Base-by-base conservation (phyloP, 2,888 invertebrate genomes). In the Nasonovia ribisnigri region DNA sequence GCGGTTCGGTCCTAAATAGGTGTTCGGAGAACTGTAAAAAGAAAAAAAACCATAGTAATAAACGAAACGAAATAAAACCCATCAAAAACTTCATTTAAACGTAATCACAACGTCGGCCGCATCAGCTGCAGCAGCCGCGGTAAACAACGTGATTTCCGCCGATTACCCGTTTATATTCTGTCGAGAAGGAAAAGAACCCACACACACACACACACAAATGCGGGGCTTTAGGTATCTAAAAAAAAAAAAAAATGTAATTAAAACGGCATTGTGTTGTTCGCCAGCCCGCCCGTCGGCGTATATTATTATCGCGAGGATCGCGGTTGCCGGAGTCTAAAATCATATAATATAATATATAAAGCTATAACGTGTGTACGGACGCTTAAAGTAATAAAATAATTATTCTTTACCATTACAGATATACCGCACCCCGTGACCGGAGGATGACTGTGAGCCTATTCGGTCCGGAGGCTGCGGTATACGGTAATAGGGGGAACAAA, bases 61-160 rank as follows among this genome's bases (percentile, higher is more conserved):
- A 88, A 54, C 42, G n/a, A 26, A 24, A 88, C 87, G 88, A 54
- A 88, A 88, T 51, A 88, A 88, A 88, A 88, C 54, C 51, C 51
- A 51, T 88, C n/a, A 90, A 90, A 90, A 90, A 77, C 46, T 48
- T 36, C 48, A 11, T 67, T 67, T 67, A 36, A 90, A 90, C 90
- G 67, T 48, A 48, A 90, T 67, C 60, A 48, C 48, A n/a, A 48
- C 67, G 43, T 43, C 36, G 51, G 87, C 20, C 87, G 48, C 48
- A 46, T 77, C 77, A 77, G 77, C 77, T 77, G 77, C 77, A 77
- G 77, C 77, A 77, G 77, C 48, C 48, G 51, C 8, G 87, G 43
- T 60, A n/a, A 60, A 60, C 46, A 90, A 90, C 89, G 36, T 60
- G 46, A 60, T 90, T 90, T 90, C 89, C 16, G 57, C 57, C 42